Evolutionary conservation across 2,888 invertebrate genomes (phyloP).

Genomic region (Leucophenga maculata): DNA sequence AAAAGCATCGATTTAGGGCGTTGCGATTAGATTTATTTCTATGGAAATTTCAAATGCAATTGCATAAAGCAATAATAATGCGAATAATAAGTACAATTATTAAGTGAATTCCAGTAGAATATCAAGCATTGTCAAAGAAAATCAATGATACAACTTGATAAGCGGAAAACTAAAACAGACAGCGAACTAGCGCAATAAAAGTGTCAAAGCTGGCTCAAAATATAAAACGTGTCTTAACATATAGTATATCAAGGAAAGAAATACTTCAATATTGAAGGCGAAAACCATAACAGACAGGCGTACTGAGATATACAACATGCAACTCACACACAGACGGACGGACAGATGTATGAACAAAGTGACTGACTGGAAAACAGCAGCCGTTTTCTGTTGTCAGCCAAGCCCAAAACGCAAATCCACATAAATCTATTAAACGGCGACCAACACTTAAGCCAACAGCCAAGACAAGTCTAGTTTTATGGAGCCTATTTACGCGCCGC

Average conservation of each 20-base stretch:
- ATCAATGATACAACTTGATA: slow-evolving; percentile 2
- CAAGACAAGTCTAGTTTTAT: background rate
- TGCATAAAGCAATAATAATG: background rate
- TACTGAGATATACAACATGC: slow-evolving; percentile 15
- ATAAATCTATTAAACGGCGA: slow-evolving; percentile 52
- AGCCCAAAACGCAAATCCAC: slow-evolving; percentile 63
- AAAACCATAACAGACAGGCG: slow-evolving; percentile 15
- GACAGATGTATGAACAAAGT: background rate
- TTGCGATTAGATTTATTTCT: background rate
- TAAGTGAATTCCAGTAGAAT: slow-evolving; percentile 6
- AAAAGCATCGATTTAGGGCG: background rate
- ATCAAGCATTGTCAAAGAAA: slow-evolving; percentile 3
- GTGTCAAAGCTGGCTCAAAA: slow-evolving; percentile 12
- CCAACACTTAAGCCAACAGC: slow-evolving; percentile 47
- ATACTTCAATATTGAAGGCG: slow-evolving; percentile 1
- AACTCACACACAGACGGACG: background rate
- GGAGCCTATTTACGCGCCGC: background rate
- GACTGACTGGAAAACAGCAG: slow-evolving; percentile 10
- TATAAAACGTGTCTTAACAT: background rate
- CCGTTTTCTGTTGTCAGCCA: slow-evolving; percentile 60
- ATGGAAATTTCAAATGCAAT: background rate
- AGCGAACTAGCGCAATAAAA: slow-evolving; percentile 13
- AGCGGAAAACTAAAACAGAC: slow-evolving; percentile 11
- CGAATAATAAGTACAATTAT: background rate
- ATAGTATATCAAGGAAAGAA: too few relatives aligned